These are phyloP conservation scores for Axis porcinus DNA, from an alignment of 2,113 vertebrate genomes.

Conservation along the genomic window DNA sequence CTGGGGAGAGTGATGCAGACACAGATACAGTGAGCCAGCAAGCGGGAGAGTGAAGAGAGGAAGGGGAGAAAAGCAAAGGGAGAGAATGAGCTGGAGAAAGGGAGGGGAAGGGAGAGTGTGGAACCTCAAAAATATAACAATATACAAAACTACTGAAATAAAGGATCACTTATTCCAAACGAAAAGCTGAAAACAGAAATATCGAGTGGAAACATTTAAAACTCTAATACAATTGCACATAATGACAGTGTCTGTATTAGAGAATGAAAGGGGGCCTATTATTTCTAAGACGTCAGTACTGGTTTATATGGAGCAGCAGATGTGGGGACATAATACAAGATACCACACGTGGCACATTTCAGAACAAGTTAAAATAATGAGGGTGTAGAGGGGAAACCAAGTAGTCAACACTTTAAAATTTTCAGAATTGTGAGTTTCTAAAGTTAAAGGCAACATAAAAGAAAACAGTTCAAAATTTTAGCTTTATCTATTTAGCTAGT, in stretches of 20 bases:
- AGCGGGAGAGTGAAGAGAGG: not conserved
- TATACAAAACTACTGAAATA: conserved; percentile 41
- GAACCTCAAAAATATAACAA: conserved; percentile 26
- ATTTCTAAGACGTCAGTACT: not conserved
- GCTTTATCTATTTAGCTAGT: not conserved
- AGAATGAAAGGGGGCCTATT: conserved; percentile 37
- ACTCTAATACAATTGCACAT: conserved; percentile 21
- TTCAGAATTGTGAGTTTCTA: not conserved
- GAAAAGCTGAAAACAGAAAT: conserved; percentile 38
- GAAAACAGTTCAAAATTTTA: not conserved
- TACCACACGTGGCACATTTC: not conserved
- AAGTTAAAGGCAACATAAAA: not conserved
- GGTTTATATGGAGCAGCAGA: conserved; percentile 21
- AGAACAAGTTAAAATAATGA: not conserved
- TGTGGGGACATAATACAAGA: conserved; percentile 11
- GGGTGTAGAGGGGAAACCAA: not conserved
- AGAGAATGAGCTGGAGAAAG: not conserved
- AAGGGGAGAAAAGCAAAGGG: not conserved
- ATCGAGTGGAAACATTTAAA: conserved; percentile 11
- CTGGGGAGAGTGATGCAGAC: not conserved
- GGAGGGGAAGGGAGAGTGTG: not conserved
- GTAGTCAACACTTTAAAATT: not conserved
- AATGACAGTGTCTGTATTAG: conserved; percentile 29
- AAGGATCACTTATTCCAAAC: conserved; percentile 50
- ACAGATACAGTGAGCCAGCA: not conserved